Base-by-base conservation (phyloP, 2,113 vertebrate genomes). In the Oncorhynchus clarkii region DNA sequence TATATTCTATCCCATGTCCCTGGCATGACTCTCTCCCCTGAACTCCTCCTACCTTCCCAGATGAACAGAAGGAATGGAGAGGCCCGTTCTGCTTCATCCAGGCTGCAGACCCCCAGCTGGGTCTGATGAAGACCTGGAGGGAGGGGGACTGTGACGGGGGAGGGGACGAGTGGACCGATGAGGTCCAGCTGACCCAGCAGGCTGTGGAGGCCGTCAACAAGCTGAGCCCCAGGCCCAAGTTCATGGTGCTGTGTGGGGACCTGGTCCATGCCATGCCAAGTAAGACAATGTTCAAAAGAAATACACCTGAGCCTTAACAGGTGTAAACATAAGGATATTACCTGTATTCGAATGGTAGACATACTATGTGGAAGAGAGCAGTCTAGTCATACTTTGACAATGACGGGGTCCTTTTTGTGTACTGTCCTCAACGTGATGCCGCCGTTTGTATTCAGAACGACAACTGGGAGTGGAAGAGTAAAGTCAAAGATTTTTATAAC, bases 31-130 rank as follows among this genome's bases (percentile, higher is more conserved):
- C 68, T 69, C 14, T 24, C 0, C n/a, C 22, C 27, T 54, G 3
- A 66, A 74, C 5, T 1, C 39, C 39, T 12, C 39, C 39, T 16
- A 78, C 65, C 2, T 68, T 76, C 57, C 24, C 88, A 98, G 97
- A 95, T 85, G 84, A 88, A 26, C 95, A 99, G 83, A 89, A 57
- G 6, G 84, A 94, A 26, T 99, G 98, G 98, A 95, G 78, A 7
- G 95, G 94, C 3, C 95, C 97, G 0, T 99, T 99, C 92, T 99
- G 87, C 88, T 99, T 99, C 88, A 95, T 98, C 80, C 96, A 96
- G 84, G 96, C 95, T 3, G 95, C 97, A 2, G 97, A 99, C 89
- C 96, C 98, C 14, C 98, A 99, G 88, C 95, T 99, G 16, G 97
- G 97, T 1, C 90, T 99, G 77, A 98, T 97, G 91, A 98, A 99